These are phyloP conservation scores for Sycophaga agraensis DNA, from an alignment of 1,140 invertebrate species.

Conservation along the genomic window DNA sequence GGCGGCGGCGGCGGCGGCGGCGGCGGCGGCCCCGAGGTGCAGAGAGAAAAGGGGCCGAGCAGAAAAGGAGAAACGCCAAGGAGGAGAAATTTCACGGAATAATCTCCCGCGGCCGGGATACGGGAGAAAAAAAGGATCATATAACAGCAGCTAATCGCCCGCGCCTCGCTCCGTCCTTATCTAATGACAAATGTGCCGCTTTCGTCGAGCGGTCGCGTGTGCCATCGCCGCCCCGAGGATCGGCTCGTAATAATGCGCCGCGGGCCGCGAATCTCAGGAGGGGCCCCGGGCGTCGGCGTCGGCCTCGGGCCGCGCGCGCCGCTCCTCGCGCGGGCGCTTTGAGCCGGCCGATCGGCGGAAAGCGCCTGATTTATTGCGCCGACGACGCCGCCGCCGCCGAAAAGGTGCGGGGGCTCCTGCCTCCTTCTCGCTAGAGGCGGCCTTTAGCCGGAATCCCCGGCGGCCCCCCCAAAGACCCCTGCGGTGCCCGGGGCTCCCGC, in stretches of 20 bases:
- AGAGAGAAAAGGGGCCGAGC: neutral
- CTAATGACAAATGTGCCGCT: conserved; percentile 28
- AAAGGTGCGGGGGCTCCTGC: too few relatives aligned
- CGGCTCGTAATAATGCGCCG: too few relatives aligned
- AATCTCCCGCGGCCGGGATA: neutral
- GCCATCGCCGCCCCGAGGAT: too few relatives aligned
- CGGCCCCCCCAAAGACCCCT: too few relatives aligned
- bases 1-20: neutral
- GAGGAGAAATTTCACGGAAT: conserved; percentile 15
- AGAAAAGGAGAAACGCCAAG: neutral
- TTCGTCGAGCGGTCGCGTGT: conserved; percentile 13
- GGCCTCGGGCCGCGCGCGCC: neutral
- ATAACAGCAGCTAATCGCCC: conserved; percentile 24
- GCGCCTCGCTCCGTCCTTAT: conserved; percentile 19
- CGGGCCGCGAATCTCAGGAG: too few relatives aligned
- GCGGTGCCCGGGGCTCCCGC: too few relatives aligned
- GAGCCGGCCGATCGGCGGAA: conserved; percentile 13
- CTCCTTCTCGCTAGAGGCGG: too few relatives aligned
- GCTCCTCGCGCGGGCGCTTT: conserved; percentile 3
- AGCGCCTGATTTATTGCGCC: conserved; percentile 20
- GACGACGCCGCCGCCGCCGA: conserved; percentile 1
- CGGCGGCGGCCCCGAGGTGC: neutral
- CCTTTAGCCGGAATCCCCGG: too few relatives aligned
- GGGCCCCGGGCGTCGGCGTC: too few relatives aligned
- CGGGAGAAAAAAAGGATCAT: conserved; percentile 22